Evolutionary conservation across 2,797 vertebrate species (phyloP), one percentile per base, ranked within the genome.

Genomic region (Mormyrops boulengeri): DNA sequence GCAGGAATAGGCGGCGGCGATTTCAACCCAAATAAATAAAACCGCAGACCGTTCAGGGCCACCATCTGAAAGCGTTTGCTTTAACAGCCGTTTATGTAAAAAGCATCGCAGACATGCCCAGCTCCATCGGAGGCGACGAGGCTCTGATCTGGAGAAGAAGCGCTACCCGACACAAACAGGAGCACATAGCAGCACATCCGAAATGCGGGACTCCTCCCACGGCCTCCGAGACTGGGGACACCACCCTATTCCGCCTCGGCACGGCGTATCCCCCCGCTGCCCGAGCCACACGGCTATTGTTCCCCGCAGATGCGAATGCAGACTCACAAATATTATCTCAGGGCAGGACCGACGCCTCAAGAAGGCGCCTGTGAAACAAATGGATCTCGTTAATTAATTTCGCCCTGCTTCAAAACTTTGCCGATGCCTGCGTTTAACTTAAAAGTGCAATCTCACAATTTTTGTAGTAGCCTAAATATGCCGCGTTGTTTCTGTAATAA

Each of bases 111-210:
- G 66, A 55, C 87, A 7, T 85, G 17, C 77, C 88, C 50, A 91
- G 26, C 66, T 80, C 88, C 88, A 90, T 89, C 91, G 89, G 89
- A 60, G 91, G 90, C 86, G 82, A 82, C 91, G 91, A 92, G 91
- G 94, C 90, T 94, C 91, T 93, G 89, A 88, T 92, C 90, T 90
- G 30, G 69, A 91, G 92, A 92, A 93, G 60, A 92, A 93, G 47
- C 73, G 94, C 90, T 82, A 52, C 92, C 92, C 52, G 91, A 91
- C 93, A 89, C 88, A 73, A 91, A 93, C 92, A 88, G 92, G 91
- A 94, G 95, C 90, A 88, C 93, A 94, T 95, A 95, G 96, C 94
- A 93, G 96, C 94, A 93, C 91, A 62, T 91, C 88, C 80, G 89
- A 92, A 91, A 91, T 91, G 88, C 85, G 85, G 90, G 93, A 93